Conservation (phyloP, 1,140 invertebrate species). For the Drosophila pandora region DNA sequence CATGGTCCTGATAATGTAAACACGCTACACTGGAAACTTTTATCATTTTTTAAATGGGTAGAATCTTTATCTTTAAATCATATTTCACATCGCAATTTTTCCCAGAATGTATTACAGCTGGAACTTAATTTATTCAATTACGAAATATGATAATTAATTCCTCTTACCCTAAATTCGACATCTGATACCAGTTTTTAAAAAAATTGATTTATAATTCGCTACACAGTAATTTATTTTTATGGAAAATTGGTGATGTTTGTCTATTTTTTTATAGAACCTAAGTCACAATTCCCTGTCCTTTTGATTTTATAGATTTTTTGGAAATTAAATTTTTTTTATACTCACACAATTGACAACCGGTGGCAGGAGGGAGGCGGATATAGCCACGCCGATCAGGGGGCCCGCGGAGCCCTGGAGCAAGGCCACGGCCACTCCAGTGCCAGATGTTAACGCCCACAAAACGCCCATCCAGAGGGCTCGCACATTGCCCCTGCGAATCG, state of each 20-base stretch:
- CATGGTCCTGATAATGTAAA: slow-evolving; percentile 2
- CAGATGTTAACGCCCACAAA: slow-evolving; percentile 89
- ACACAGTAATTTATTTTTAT: not conserved
- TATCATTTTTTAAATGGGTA: no score
- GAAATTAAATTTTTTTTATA: slow-evolving; percentile 38
- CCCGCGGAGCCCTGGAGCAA: slow-evolving; percentile 93
- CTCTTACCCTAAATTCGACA: not conserved
- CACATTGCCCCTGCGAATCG: slow-evolving; percentile 86
- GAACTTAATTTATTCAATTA: not conserved
- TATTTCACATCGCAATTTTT: no score
- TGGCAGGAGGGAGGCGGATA: slow-evolving; percentile 94
- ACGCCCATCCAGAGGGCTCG: slow-evolving; percentile 90
- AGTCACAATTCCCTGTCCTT: no score
- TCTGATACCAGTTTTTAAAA: not conserved
- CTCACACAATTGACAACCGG: slow-evolving; percentile 93
- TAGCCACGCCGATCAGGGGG: slow-evolving; percentile 94
- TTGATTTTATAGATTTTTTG: not conserved
- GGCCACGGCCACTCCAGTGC: slow-evolving; percentile 93
- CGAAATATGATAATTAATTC: not conserved
- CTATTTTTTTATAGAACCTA: no score
- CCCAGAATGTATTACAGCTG: no score
- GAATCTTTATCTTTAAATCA: no score
- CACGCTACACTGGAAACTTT: not conserved
- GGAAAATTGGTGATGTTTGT: no score
- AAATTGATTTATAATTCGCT: not conserved